A percentile compares a stretch with the other conserved stretches of the same genome.
These are phyloP conservation scores for Diglossa cyanea DNA, from an alignment of 2,797 vertebrate species.

Conservation along the genomic window DNA sequence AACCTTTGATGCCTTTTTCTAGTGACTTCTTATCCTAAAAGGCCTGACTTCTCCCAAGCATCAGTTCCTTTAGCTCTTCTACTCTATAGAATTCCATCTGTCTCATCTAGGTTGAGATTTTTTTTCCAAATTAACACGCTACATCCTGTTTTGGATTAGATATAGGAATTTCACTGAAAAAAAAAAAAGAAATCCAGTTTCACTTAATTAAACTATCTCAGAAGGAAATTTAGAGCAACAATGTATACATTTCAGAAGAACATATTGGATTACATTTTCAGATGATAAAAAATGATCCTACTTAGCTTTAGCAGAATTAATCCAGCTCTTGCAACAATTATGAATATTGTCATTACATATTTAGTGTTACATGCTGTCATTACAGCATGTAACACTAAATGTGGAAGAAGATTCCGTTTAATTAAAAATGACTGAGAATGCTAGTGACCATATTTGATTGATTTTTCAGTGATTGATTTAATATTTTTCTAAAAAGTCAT, in stretches of 20 bases:
- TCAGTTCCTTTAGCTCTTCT: neutral
- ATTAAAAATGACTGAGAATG: neutral
- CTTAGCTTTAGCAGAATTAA: neutral
- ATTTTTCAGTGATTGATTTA: neutral
- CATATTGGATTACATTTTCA: neutral
- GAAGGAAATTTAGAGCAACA: neutral
- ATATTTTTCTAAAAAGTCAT: neutral
- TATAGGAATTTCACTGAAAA: neutral
- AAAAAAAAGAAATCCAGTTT: neutral
- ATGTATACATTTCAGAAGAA: neutral
- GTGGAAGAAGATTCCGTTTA: neutral
- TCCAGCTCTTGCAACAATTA: neutral
- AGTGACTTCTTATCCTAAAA: neutral
- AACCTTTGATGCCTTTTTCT: neutral
- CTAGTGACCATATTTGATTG: neutral
- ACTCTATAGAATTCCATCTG: neutral
- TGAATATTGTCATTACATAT: neutral
- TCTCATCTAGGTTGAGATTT: neutral
- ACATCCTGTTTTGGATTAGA: neutral
- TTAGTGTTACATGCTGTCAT: neutral
- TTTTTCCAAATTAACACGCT: neutral
- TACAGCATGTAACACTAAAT: neutral
- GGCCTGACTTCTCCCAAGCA: neutral
- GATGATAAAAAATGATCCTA: neutral
- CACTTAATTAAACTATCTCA: neutral